These are phyloP conservation scores for Tetragonula clypearis DNA, from an alignment of 1,140 invertebrate species.

Conservation along the genomic window DNA sequence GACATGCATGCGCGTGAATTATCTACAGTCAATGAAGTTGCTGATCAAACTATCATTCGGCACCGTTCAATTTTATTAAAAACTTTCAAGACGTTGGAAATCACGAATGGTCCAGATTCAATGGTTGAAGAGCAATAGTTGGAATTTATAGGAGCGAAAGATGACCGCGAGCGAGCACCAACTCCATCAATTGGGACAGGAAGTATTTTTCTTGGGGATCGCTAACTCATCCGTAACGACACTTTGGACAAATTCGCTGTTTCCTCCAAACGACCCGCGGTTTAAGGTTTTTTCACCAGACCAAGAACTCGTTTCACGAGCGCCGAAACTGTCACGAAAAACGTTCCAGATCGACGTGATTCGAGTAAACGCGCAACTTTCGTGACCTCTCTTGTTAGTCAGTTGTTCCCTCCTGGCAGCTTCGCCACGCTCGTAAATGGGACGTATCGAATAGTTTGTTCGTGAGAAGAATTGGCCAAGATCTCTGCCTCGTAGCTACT, in stretches of 20 bases:
- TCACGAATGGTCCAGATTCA: too few relatives aligned
- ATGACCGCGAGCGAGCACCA: background rate
- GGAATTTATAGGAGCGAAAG: slow-evolving; percentile 35
- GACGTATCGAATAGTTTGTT: background rate
- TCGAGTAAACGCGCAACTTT: background rate
- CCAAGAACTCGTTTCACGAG: background rate
- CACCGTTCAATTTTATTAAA: too few relatives aligned
- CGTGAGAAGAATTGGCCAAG: background rate
- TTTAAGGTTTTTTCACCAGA: background rate
- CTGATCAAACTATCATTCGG: too few relatives aligned
- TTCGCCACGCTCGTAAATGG: background rate
- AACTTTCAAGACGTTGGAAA: too few relatives aligned
- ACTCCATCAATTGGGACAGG: background rate
- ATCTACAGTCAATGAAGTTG: too few relatives aligned
- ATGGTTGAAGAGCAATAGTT: background rate
- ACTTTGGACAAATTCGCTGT: slow-evolving; percentile 2
- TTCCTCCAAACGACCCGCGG: background rate
- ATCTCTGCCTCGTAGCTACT: background rate
- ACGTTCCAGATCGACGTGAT: slow-evolving; percentile 1
- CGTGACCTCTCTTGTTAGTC: background rate
- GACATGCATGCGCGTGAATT: too few relatives aligned
- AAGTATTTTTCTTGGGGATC: background rate
- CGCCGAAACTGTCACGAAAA: slow-evolving; percentile 4
- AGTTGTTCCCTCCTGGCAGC: background rate
- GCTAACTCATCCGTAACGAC: slow-evolving; percentile 17